These are phyloP conservation scores for Sebastes hopkinsi DNA, from an alignment of 2,797 vertebrate genomes.

Conservation along the genomic window DNA sequence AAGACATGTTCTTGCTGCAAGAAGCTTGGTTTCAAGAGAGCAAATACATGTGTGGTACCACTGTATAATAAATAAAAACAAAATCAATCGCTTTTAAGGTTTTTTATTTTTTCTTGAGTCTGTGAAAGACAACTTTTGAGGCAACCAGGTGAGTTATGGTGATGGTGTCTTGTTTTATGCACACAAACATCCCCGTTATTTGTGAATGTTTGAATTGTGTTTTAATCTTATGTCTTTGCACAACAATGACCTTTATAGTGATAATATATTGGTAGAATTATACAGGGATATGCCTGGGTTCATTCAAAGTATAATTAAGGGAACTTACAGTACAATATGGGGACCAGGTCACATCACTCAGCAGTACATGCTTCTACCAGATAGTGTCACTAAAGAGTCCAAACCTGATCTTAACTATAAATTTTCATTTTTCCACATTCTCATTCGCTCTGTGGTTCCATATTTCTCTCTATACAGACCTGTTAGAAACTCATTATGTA, in stretches of 20 bases:
- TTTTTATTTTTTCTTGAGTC: background rate
- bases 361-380: slow-evolving; percentile 68
- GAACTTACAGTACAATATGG: background rate
- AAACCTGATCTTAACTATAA: background rate
- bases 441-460: background rate
- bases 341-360: background rate
- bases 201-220: too few relatives aligned
- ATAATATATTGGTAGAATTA: background rate
- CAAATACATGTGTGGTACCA: background rate
- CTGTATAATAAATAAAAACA: background rate
- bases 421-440: background rate
- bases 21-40: background rate
- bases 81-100: background rate
- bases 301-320: background rate
- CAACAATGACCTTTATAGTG: background rate
- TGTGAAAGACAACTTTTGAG: too few relatives aligned
- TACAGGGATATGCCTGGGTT: background rate
- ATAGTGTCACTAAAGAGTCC: slow-evolving; percentile 69
- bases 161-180: too few relatives aligned
- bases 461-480: slow-evolving; percentile 13
- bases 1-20: too few relatives aligned
- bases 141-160: too few relatives aligned
- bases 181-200: too few relatives aligned
- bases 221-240: background rate
- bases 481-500: slow-evolving; percentile 7